A percentile compares a stretch with the other conserved stretches of the same genome.
Conservation (phyloP, 1,140 invertebrate genomes). For the Tetramorium parvispinum region DNA sequence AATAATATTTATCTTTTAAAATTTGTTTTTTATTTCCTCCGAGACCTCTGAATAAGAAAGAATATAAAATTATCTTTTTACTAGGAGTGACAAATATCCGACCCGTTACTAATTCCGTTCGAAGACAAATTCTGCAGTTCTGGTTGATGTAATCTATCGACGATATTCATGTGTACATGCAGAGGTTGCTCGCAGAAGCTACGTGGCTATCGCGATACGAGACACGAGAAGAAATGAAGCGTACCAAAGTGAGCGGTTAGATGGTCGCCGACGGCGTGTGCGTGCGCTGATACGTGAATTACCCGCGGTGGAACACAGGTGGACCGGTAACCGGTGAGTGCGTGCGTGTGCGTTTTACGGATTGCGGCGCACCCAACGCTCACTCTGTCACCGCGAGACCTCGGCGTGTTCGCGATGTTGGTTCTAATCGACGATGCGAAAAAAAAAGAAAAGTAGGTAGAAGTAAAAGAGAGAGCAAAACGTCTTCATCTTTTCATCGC, state of each 20-base stretch:
- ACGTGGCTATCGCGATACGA: conserved; percentile 36
- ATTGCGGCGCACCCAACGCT: conserved; percentile 78
- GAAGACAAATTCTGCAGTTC: neutral
- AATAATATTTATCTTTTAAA: neutral
- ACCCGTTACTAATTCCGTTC: neutral
- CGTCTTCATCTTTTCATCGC: neutral
- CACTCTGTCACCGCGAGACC: conserved; percentile 79
- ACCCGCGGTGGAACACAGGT: conserved; percentile 65
- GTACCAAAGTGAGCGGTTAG: conserved; percentile 65
- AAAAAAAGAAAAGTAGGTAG: neutral
- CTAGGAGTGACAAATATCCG: neutral
- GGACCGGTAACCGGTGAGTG: conserved; percentile 45
- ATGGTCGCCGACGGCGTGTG: conserved; percentile 49
- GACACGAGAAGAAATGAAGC: conserved; percentile 54
- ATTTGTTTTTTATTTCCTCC: neutral
- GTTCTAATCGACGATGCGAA: conserved; percentile 39
- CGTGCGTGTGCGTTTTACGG: conserved; percentile 57
- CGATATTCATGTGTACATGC: neutral
- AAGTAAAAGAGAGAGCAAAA: conserved; percentile 39
- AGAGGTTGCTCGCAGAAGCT: conserved; percentile 9
- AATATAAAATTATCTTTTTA: neutral
- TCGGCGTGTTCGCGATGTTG: conserved; percentile 66
- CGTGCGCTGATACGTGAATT: conserved; percentile 62
- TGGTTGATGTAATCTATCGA: neutral
- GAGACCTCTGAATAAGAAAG: neutral